phyloP scores from a whole-genome alignment of 2,888 invertebrate genomes.

The Microctonus aethiopoides region DNA sequence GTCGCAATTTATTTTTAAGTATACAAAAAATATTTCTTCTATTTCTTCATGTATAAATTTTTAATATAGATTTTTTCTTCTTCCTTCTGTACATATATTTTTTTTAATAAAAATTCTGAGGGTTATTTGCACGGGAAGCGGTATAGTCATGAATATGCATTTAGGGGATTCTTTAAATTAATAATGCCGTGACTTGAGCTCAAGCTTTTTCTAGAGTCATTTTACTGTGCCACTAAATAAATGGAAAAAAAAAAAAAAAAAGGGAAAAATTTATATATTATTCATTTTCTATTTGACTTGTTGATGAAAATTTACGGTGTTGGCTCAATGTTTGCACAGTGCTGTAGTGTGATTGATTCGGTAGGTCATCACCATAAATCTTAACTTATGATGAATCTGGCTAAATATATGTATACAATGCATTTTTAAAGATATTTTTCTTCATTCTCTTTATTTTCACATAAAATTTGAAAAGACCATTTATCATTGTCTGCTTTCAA shows the following conservation, averaged over 20 bases:
- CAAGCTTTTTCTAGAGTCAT: neutral
- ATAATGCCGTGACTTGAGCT: neutral
- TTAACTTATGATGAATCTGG: neutral
- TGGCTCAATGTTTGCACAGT: neutral
- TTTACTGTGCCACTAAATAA: neutral
- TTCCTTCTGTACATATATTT: neutral
- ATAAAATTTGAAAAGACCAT: neutral
- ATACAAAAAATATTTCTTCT: too few relatives aligned
- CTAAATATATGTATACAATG: neutral
- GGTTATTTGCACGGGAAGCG: neutral
- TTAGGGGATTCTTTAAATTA: neutral
- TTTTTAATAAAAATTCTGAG: neutral
- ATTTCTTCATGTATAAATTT: too few relatives aligned
- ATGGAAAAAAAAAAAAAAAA: conserved; percentile 29
- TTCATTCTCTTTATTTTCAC: neutral
- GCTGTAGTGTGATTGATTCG: neutral
- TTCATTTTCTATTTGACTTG: neutral
- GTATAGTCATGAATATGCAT: conserved; percentile 12
- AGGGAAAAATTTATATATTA: too few relatives aligned
- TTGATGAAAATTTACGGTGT: neutral
- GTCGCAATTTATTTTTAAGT: too few relatives aligned
- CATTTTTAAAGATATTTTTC: neutral
- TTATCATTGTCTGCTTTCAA: neutral
- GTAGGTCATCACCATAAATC: neutral
- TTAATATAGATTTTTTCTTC: too few relatives aligned